Conservation (phyloP, 1,140 invertebrate species). For the Grapholita molesta region DNA sequence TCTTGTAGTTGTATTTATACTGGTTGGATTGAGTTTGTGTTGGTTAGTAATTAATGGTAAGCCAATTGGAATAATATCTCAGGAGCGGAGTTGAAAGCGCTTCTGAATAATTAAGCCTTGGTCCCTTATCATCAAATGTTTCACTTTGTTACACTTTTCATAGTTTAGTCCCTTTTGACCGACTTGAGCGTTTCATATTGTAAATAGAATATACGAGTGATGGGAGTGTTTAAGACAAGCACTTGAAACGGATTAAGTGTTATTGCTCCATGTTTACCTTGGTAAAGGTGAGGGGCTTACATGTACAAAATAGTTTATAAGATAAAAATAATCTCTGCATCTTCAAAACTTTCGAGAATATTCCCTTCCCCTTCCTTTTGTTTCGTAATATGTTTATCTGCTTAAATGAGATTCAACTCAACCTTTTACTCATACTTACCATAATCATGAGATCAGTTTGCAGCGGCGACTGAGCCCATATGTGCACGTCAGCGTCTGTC, state of each 20-base stretch:
- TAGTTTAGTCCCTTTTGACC: slow-evolving; percentile 42
- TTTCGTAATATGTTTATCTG: no score
- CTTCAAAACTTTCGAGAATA: no score
- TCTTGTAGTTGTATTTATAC: background rate
- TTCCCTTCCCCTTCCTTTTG: no score
- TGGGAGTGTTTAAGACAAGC: slow-evolving; percentile 8
- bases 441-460: slow-evolving; percentile 68
- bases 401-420: no score
- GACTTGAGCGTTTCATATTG: slow-evolving; percentile 22
- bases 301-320: no score
- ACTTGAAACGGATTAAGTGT: background rate
- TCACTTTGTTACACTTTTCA: slow-evolving; percentile 50
- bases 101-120: slow-evolving; percentile 62
- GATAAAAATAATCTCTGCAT: no score
- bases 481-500: slow-evolving; percentile 51
- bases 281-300: background rate
- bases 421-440: slow-evolving; percentile 51
- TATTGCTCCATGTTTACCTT: background rate
- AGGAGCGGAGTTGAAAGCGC: slow-evolving; percentile 44
- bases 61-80: slow-evolving; percentile 11
- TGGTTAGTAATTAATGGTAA: background rate
- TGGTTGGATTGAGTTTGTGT: background rate
- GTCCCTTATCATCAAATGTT: slow-evolving; percentile 58
- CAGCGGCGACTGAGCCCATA: slow-evolving; percentile 50
- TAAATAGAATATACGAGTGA: background rate